These are phyloP conservation scores for Aegithalos caudatus DNA, from an alignment of 2,113 vertebrate species.

Conservation along the genomic window DNA sequence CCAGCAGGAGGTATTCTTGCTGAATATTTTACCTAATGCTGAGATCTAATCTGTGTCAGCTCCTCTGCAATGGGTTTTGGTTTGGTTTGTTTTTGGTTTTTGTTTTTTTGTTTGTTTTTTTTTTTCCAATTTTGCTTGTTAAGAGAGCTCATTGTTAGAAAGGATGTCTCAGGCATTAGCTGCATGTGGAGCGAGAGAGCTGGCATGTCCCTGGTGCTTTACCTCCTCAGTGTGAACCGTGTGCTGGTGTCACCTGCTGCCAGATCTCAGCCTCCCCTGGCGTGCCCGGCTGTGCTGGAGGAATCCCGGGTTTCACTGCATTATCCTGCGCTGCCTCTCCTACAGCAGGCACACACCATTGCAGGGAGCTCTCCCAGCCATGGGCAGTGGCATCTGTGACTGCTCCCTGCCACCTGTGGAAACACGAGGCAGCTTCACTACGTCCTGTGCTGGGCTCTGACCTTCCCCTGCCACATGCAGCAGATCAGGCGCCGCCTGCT, in stretches of 20 bases:
- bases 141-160: not conserved
- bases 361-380: not conserved
- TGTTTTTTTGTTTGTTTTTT: too few species aligned
- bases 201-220: not conserved
- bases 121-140: not conserved
- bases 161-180: not conserved
- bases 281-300: rapidly evolving
- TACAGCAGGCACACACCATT: rapidly evolving
- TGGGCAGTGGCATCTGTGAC: rapidly evolving
- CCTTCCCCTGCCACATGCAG: not conserved
- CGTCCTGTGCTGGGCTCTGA: rapidly evolving
- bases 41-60: not conserved
- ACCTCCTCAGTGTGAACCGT: not conserved
- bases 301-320: not conserved
- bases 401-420: not conserved
- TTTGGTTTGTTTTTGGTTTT: too few species aligned
- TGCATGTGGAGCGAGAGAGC: rapidly evolving
- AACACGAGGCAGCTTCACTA: not conserved
- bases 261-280: not conserved
- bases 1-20: not conserved
- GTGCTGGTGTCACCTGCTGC: not conserved
- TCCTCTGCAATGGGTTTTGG: not conserved
- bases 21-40: not conserved
- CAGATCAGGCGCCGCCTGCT: not conserved
- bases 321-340: not conserved